These are phyloP conservation scores for Macaria liturata DNA, from an alignment of 2,888 invertebrate genomes.

Conservation along the genomic window DNA sequence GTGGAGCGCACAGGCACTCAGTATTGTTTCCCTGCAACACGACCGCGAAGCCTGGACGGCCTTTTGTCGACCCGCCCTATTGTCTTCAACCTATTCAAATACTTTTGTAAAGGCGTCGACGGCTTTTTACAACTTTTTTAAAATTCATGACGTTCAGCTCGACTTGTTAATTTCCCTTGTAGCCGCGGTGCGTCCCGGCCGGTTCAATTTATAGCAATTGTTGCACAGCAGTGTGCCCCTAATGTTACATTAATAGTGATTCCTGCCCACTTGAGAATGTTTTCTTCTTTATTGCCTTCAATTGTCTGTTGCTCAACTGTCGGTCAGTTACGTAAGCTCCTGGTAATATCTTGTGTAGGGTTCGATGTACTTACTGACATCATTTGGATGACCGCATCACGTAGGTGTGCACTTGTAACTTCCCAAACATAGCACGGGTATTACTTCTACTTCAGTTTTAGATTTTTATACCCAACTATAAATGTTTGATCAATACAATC, in stretches of 20 bases:
- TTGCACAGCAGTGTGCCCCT: slow-evolving; percentile 48
- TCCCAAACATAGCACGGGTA: too few relatives aligned
- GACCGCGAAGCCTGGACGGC: slow-evolving; percentile 60
- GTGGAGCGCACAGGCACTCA: slow-evolving; percentile 69
- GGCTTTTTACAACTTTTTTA: slow-evolving; percentile 47
- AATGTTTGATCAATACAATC: too few relatives aligned
- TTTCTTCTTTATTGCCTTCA: slow-evolving; percentile 73
- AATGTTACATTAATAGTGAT: slow-evolving; percentile 66
- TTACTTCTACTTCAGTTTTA: too few relatives aligned
- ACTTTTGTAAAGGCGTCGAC: slow-evolving; percentile 57
- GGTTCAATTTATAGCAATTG: slow-evolving; percentile 48
- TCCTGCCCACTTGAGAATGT: slow-evolving; percentile 64
- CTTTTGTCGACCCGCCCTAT: slow-evolving; percentile 69
- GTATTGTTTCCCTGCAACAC: slow-evolving; percentile 66
- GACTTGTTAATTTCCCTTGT: slow-evolving; percentile 45
- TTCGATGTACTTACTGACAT: slow-evolving; percentile 62
- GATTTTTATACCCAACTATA: too few relatives aligned
- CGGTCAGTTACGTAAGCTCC: slow-evolving; percentile 63
- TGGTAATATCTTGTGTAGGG: slow-evolving; percentile 61
- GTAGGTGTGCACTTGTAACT: slow-evolving; percentile 6
- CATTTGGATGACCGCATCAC: slow-evolving; percentile 26
- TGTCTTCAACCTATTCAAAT: slow-evolving; percentile 69
- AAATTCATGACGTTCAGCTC: slow-evolving; percentile 48
- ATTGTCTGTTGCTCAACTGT: slow-evolving; percentile 73
- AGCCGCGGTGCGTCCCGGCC: slow-evolving; percentile 41